A percentile compares a stretch with the other conserved stretches of the same genome.
Evolutionary conservation across 2,113 vertebrate genomes (phyloP).

Genomic region (Hepsetus odoe): DNA sequence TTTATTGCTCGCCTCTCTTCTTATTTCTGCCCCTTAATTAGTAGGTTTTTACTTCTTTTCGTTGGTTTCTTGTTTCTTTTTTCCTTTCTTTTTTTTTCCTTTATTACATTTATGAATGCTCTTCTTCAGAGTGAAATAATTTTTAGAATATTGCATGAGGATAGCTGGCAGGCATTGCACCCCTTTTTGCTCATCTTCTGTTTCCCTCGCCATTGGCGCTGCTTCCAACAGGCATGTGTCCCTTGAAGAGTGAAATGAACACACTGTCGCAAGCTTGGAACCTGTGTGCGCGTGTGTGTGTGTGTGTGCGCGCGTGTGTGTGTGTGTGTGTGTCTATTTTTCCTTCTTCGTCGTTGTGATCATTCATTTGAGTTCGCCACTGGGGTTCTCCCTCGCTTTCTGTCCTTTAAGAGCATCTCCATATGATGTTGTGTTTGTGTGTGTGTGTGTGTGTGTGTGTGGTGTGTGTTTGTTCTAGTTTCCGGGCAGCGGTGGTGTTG

Average conservation of each 20-base stretch:
- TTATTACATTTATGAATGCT: slow-evolving; percentile 51
- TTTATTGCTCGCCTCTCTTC: slow-evolving; percentile 59
- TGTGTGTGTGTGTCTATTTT: slow-evolving; percentile 24
- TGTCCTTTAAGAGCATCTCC: slow-evolving; percentile 29
- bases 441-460: neutral
- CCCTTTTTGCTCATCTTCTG: slow-evolving; percentile 47
- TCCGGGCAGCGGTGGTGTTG: slow-evolving; percentile 27
- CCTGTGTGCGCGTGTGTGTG: slow-evolving; percentile 43
- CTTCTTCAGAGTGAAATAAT: slow-evolving; percentile 39
- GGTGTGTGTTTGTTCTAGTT: slow-evolving; percentile 32
- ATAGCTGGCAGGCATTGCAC: slow-evolving; percentile 56
- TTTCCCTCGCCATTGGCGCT: slow-evolving; percentile 48
- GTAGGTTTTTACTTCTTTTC: slow-evolving; percentile 49
- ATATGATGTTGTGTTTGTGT: slow-evolving; percentile 4
- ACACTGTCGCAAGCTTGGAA: slow-evolving; percentile 50
- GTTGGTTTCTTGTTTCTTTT: slow-evolving; percentile 8
- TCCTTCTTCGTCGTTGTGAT: slow-evolving; percentile 30
- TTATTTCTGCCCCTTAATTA: slow-evolving; percentile 60
- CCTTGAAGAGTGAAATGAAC: slow-evolving; percentile 55
- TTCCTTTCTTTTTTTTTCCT: slow-evolving; percentile 7
- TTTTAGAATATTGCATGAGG: slow-evolving; percentile 59
- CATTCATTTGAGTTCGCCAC: slow-evolving; percentile 38
- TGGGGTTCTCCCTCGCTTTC: slow-evolving; percentile 24
- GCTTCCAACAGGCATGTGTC: slow-evolving; percentile 53
- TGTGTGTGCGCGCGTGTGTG: slow-evolving; percentile 1